Percentiles rank a stretch among this genome's conserved stretches.
These are phyloP conservation scores for Tauraco erythrolophus DNA, from an alignment of 2,113 vertebrate species.

Conservation along the genomic window DNA sequence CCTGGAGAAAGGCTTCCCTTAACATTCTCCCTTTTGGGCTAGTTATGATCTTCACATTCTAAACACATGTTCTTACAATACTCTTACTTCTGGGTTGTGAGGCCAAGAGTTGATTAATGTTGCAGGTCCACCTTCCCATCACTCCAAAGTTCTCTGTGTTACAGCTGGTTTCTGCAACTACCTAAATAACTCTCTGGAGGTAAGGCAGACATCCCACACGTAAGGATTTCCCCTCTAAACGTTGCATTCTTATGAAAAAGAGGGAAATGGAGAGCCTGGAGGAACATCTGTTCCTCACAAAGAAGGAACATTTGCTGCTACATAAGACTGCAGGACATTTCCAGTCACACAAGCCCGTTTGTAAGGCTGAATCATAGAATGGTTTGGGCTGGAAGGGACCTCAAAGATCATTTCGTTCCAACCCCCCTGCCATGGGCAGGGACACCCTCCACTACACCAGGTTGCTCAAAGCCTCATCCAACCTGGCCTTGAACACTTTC, in stretches of 20 bases:
- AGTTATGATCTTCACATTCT: neutral
- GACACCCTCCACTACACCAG: too few relatives aligned
- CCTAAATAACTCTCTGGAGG: neutral
- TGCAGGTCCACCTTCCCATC: neutral
- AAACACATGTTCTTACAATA: neutral
- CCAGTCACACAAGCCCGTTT: neutral
- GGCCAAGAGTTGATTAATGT: neutral
- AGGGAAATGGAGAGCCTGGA: neutral
- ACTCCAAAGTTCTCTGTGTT: neutral
- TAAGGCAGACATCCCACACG: neutral
- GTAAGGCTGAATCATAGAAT: too few relatives aligned
- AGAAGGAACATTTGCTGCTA: neutral
- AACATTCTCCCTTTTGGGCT: neutral
- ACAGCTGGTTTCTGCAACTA: neutral
- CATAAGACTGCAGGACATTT: neutral
- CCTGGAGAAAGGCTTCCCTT: neutral
- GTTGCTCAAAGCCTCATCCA: too few relatives aligned
- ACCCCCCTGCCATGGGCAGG: too few relatives aligned
- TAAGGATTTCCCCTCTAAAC: neutral
- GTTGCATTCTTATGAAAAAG: neutral
- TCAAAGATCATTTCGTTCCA: too few relatives aligned
- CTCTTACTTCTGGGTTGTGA: neutral
- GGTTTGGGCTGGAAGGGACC: too few relatives aligned
- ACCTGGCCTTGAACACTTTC: too few relatives aligned
- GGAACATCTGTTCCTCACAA: too few relatives aligned